Base-by-base conservation (phyloP, 2,113 vertebrate species). In the Cettia cetti region DNA sequence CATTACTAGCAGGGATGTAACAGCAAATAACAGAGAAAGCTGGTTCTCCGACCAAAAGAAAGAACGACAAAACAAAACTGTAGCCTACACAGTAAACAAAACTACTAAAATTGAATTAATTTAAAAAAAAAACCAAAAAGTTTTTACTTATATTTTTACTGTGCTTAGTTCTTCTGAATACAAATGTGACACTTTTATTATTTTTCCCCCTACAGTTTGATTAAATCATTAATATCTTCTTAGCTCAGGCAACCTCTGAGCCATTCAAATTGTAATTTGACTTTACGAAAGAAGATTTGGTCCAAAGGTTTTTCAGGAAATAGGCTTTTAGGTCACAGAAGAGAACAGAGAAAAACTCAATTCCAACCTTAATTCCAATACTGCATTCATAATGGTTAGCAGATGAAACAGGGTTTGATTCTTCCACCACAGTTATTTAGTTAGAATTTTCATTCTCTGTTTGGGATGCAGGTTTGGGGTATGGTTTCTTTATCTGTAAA, bases 181-280 rank as follows among this genome's bases (percentile, higher is more conserved):
- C 19, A n/a, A 92, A 82, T 74, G 71, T 92, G 66, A 84, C 26
- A 54, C 53, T 96, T 95, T 65, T 89, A 74, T 92, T 92, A 60
- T n/a, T 6, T 90, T 72, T 44, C 9, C 10, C 45, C 53, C 64
- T 77, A 24, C 35, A 33, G 21, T 86, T 92, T 93, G 79, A 93
- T 93, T 88, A 91, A 94, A 85, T 91, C 70, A 75, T 92, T 95
- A 88, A 74, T 93, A 92, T 78, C 59, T 83, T 15, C 54, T 95
- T 91, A 69, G 14, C 52, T 82, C 40, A 50, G 52, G 64, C 71
- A 89, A 37, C 71, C 56, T 94, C 75, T 45, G 31, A 91, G 88
- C 70, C 63, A 52, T 92, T 94, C 33, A 80, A 26, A 72, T 53
- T 81, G 42, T 70, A 93, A 78, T 91, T 95, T 86, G 81, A 71